Evolutionary conservation across 2,888 invertebrate species (phyloP).

Genomic region (Limnephilus marmoratus): DNA sequence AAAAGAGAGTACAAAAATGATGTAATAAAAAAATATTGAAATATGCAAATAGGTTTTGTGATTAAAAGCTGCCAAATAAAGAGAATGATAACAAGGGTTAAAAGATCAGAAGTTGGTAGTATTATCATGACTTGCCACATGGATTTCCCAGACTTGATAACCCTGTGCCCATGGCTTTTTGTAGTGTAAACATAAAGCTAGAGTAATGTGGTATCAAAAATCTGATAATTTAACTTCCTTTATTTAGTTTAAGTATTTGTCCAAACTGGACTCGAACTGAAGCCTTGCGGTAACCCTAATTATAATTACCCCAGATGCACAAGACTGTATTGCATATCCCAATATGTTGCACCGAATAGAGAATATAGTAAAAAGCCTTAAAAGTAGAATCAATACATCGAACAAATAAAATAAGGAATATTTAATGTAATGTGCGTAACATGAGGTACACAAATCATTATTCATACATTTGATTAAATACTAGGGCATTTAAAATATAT

Average conservation of each 20-base stretch:
- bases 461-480: not conserved
- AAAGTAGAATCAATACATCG: conserved; percentile 35
- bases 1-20: conserved; percentile 58
- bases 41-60: conserved; percentile 42
- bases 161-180: not conserved
- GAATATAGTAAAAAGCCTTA: conserved; percentile 53
- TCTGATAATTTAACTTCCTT: not conserved
- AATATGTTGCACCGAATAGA: conserved; percentile 45
- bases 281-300: not conserved
- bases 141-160: too few relatives aligned
- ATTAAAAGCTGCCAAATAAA: conserved; percentile 2
- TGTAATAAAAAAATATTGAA: conserved; percentile 50
- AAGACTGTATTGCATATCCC: conserved; percentile 48
- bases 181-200: not conserved
- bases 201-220: not conserved
- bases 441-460: conserved; percentile 17
- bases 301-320: not conserved
- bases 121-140: too few relatives aligned
- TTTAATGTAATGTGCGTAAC: conserved; percentile 24
- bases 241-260: not conserved
- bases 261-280: not conserved
- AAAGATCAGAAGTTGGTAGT: not conserved
- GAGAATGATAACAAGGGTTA: not conserved
- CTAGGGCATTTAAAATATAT: not conserved
- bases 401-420: conserved; percentile 33